Percentiles rank a stretch among this genome's conserved stretches.
Evolutionary conservation across 1,140 invertebrate species (phyloP).

Genomic region (Venustaconcha ellipsiformis): DNA sequence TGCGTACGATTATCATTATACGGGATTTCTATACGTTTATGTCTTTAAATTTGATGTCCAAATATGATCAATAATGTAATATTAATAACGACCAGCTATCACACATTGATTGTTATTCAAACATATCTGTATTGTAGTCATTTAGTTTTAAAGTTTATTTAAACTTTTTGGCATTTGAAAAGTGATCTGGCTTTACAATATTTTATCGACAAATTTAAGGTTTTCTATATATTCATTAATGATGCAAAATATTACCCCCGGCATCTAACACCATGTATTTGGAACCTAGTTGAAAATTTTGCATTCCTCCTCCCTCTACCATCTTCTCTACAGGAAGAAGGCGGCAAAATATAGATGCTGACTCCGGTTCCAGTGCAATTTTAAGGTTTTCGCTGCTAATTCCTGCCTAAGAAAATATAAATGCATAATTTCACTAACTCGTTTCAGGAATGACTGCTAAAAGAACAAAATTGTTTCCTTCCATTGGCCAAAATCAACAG

Average conservation of each 20-base stretch:
- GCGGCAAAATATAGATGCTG: slow-evolving; percentile 73
- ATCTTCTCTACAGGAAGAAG: slow-evolving; percentile 43
- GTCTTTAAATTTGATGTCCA: not conserved
- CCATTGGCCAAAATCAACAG: no score
- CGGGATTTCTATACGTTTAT: not conserved
- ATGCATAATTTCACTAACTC: no score
- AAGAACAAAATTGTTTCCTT: no score
- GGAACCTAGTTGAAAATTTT: not conserved
- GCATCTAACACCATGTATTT: slow-evolving; percentile 42
- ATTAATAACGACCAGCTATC: no score
- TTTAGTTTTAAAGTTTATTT: not conserved
- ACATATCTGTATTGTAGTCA: not conserved
- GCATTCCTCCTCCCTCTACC: not conserved
- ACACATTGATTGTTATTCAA: no score
- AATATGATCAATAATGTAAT: no score
- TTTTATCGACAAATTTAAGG: not conserved
- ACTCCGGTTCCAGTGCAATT: slow-evolving; percentile 74
- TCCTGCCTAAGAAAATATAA: slow-evolving; percentile 66
- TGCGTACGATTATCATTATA: not conserved
- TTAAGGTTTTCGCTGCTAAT: slow-evolving; percentile 70
- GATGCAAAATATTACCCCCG: slow-evolving; percentile 26
- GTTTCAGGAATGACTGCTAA: no score
- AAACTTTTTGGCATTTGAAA: not conserved
- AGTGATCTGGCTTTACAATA: not conserved
- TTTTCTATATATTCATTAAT: not conserved